Base-by-base conservation (phyloP, 2,888 invertebrate genomes). In the Cloeon dipterum region DNA sequence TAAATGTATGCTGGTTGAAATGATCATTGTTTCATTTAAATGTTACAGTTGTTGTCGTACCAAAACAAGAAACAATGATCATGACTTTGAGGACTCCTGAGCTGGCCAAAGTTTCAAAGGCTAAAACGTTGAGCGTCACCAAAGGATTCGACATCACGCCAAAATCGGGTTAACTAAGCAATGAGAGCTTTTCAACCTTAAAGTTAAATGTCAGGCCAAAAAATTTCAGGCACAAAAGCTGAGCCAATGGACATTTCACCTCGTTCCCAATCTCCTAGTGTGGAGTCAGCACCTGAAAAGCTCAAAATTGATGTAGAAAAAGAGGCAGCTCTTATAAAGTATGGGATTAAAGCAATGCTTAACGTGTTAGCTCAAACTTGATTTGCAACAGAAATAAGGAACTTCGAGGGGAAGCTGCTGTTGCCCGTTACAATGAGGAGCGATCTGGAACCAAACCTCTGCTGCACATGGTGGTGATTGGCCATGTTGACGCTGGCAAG, bases 401-500 rank as follows among this genome's bases (percentile, higher is more conserved):
- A 13, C 11, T 19, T 5, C 34, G 34, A 18, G 29, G 29, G 7
- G 45, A 45, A 14, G 70, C 74, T 49, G 66, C 70, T 1, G 52
- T 63, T 29, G 59, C 60, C 32, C 63, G 74, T 45, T 88, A 75
- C 48, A 60, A 66, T 35, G 73, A 68, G 47, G 79, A 82, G 50
- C 68, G 86, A 45, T 74, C 76, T 1, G 64, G 67, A n/a, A 69
- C 69, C 13, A 93, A 93, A 51, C 78, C 79, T 25, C 75, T 85
- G 50, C 63, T 94, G 40, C 86, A 93, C 52, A 71, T 94, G 61
- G 83, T 91, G 42, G 85, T 86, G 8, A 76, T 85, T 53, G 98
- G 70, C 20, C 98, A 98, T 62, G 98, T 99, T 3, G 98, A 93
- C 63, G 91, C 91, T 23, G 93, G 93, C 0, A 93, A 93, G 56